Percentiles rank a stretch among this genome's conserved stretches.
phyloP scores from a whole-genome alignment of 2,888 invertebrate species.

The Sisyra terminalis region DNA sequence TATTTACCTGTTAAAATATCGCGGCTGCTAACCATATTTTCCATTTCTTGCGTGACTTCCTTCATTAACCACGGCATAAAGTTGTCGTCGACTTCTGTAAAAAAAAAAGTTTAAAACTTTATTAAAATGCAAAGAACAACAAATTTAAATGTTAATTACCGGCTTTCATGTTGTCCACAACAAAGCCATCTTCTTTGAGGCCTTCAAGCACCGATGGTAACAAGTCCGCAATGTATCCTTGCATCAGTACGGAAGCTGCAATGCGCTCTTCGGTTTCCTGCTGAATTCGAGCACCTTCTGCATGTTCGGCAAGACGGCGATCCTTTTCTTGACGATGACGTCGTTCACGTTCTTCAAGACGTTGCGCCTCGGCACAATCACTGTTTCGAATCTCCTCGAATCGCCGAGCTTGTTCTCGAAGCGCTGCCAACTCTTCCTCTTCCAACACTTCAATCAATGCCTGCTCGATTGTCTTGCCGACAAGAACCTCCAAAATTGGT shows the following conservation, averaged over 20 bases:
- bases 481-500: slow-evolving; percentile 75
- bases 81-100: slow-evolving; percentile 54
- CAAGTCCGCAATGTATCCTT: slow-evolving; percentile 74
- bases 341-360: slow-evolving; percentile 64
- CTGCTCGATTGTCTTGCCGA: slow-evolving; percentile 81
- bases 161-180: slow-evolving; percentile 40
- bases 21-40: slow-evolving; percentile 62
- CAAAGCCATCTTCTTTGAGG: slow-evolving; percentile 56
- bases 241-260: slow-evolving; percentile 66
- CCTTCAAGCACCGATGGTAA: slow-evolving; percentile 71
- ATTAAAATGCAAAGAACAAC: slow-evolving; percentile 4
- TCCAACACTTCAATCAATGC: slow-evolving; percentile 79
- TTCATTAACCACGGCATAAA: slow-evolving; percentile 79
- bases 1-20: slow-evolving; percentile 56
- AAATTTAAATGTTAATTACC: slow-evolving; percentile 23
- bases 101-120: slow-evolving; percentile 12
- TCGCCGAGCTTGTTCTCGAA: slow-evolving; percentile 62
- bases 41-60: slow-evolving; percentile 66
- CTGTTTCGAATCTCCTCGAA: slow-evolving; percentile 57
- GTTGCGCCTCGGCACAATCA: slow-evolving; percentile 65
- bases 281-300: slow-evolving; percentile 42
- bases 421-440: slow-evolving; percentile 75
- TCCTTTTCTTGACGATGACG: slow-evolving; percentile 54
- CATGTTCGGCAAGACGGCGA: slow-evolving; percentile 53
- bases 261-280: slow-evolving; percentile 65